A percentile compares a stretch with the other conserved stretches of the same genome.
Conservation (phyloP, 2,888 invertebrate genomes). For the Andrena bicolor region DNA sequence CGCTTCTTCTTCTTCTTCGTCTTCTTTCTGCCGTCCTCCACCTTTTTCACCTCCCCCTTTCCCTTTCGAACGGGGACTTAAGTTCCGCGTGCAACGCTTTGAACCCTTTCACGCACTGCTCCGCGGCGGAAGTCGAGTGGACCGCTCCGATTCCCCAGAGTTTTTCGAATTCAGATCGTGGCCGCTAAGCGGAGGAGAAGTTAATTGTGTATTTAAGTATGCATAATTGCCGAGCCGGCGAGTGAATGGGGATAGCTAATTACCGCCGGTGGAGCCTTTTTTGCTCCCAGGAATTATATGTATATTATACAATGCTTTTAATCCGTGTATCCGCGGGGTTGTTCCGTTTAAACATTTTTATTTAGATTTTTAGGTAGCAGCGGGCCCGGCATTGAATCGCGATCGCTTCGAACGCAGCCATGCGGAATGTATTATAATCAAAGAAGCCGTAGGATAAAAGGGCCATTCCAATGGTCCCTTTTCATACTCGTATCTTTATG, state of each 20-base stretch:
- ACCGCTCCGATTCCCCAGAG: conserved; percentile 62
- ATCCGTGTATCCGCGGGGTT: conserved; percentile 26
- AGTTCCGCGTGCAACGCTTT: conserved; percentile 53
- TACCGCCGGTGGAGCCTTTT: conserved; percentile 48
- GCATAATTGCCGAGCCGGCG: conserved; percentile 61
- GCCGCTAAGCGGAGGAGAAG: conserved; percentile 54
- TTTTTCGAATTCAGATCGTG: conserved; percentile 64
- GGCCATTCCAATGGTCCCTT: neutral
- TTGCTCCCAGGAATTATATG: conserved; percentile 52
- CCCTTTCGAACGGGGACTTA: conserved; percentile 53
- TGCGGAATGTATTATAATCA: conserved; percentile 11
- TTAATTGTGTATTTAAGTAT: conserved; percentile 67
- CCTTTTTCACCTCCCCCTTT: conserved; percentile 47
- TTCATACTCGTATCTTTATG: neutral
- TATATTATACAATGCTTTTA: conserved; percentile 53
- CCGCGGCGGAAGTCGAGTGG: conserved; percentile 63
- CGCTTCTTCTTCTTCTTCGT: conserved; percentile 42
- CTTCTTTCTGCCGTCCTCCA: conserved; percentile 28
- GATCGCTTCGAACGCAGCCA: conserved; percentile 17
- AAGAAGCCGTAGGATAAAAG: conserved; percentile 15
- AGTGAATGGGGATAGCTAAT: conserved; percentile 63
- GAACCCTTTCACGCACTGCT: conserved; percentile 62
- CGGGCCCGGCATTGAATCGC: conserved; percentile 23
- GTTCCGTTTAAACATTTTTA: conserved; percentile 31
- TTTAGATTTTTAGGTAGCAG: conserved; percentile 9